These are phyloP conservation scores for Accipiter cooperii DNA, from an alignment of 2,113 vertebrate genomes.

Conservation along the genomic window DNA sequence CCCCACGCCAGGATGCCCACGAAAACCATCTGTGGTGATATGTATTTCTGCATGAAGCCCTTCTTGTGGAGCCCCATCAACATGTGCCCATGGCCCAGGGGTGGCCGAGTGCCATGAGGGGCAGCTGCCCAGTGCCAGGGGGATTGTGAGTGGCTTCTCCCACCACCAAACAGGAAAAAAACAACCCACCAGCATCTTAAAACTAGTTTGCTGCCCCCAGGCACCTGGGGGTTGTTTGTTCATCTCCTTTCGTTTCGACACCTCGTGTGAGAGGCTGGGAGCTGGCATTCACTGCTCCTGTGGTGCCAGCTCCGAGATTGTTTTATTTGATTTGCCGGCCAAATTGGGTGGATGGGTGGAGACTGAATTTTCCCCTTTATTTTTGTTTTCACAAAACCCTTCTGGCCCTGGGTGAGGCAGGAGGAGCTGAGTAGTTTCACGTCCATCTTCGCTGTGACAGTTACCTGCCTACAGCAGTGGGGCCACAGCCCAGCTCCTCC, in stretches of 20 bases:
- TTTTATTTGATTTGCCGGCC: conserved; percentile 40
- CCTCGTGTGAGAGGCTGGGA: conserved; percentile 10
- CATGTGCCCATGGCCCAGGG: fast-evolving
- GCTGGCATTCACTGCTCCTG: not conserved
- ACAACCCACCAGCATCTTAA: not conserved
- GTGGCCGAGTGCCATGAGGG: not conserved
- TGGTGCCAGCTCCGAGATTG: conserved; percentile 8
- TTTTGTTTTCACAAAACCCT: conserved; percentile 53
- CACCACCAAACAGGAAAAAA: not conserved
- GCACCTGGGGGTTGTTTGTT: conserved; percentile 9
- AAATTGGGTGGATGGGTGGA: conserved; percentile 57
- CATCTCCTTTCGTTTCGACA: not conserved
- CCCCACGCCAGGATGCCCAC: fast-evolving
- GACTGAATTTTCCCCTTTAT: conserved; percentile 31
- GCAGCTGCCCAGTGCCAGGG: not conserved
- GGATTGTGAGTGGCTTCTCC: not conserved
- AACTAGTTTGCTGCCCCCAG: not conserved
- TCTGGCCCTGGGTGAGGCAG: conserved; percentile 54
- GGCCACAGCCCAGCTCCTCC: not conserved
- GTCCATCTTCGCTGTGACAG: conserved; percentile 15
- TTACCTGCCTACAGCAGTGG: not conserved
- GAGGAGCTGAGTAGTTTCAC: not conserved
- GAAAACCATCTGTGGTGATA: not conserved
- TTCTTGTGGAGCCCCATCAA: not conserved
- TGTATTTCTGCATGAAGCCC: not conserved